Conservation (phyloP, 2,888 invertebrate species). For the Hyposoter dolosus region DNA sequence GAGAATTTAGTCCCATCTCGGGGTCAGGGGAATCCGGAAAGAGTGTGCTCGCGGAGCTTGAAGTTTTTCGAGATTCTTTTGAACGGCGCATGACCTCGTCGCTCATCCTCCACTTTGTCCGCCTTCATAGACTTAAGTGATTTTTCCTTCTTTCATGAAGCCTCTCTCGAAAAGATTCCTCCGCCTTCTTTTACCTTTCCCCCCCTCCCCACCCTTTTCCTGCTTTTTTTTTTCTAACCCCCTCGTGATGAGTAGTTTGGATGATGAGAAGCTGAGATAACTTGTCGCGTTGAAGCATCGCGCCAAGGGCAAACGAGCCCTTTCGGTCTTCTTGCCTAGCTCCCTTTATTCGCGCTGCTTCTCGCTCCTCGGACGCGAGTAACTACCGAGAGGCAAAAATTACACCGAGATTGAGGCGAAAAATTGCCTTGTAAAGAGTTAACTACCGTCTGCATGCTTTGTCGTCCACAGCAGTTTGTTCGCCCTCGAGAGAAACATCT, state of each 20-base stretch:
- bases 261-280: slow-evolving; percentile 56
- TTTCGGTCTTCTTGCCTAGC: slow-evolving; percentile 2
- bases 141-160: slow-evolving; percentile 9
- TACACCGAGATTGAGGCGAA: slow-evolving; percentile 64
- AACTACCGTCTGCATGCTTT: slow-evolving; percentile 62
- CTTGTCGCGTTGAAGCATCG: slow-evolving; percentile 48
- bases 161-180: slow-evolving; percentile 10
- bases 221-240: background rate
- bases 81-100: background rate
- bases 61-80: slow-evolving; percentile 27
- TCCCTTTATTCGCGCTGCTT: no score
- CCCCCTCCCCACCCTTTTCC: slow-evolving; percentile 5
- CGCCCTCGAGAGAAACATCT: slow-evolving; percentile 51
- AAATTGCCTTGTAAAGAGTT: slow-evolving; percentile 71
- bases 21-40: slow-evolving; percentile 28
- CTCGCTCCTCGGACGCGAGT: background rate
- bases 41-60: background rate
- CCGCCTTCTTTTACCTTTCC: background rate
- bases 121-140: slow-evolving; percentile 40
- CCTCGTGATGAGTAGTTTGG: slow-evolving; percentile 42
- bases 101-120: slow-evolving; percentile 25
- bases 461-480: slow-evolving; percentile 45
- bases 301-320: slow-evolving; percentile 30
- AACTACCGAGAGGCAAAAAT: slow-evolving; percentile 47
- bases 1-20: slow-evolving; percentile 23